Conservation (phyloP, 2,797 vertebrate species). For the Peromyscus attwateri region DNA sequence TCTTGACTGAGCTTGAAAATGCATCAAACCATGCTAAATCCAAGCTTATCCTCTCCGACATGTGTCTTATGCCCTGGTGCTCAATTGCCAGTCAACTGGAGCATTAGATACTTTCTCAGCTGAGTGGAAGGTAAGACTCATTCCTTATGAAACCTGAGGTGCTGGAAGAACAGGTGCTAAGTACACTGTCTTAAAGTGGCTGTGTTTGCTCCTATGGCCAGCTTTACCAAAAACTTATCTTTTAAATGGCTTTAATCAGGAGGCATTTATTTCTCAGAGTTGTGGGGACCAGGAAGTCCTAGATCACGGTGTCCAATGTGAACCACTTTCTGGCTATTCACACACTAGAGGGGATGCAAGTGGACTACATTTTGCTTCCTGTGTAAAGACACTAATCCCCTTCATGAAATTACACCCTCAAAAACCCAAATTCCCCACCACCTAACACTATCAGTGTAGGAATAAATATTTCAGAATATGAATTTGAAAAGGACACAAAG, state of each 20-base stretch:
- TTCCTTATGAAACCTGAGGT: not conserved
- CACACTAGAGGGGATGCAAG: not conserved
- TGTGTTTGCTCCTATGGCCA: not conserved
- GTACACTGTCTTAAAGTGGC: not conserved
- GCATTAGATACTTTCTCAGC: not conserved
- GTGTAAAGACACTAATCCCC: not conserved
- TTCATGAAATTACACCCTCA: not conserved
- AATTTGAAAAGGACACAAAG: not conserved
- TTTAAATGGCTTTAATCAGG: not conserved
- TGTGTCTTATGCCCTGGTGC: not conserved
- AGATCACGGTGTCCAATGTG: not conserved
- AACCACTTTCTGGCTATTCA: not conserved
- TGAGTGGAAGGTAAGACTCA: not conserved
- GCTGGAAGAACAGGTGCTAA: not conserved
- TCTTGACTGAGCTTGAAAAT: constrained; percentile 33
- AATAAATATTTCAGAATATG: not conserved
- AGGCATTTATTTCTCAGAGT: not conserved
- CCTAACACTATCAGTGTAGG: not conserved
- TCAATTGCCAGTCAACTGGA: constrained; percentile 29
- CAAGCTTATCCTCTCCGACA: constrained; percentile 34
- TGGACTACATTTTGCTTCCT: not conserved
- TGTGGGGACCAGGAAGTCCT: not conserved
- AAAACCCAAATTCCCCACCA: not conserved
- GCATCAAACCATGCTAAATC: constrained; percentile 8
- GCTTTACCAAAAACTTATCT: not conserved